phyloP scores from a whole-genome alignment of 2,888 invertebrate genomes.

The Phania funesta region DNA sequence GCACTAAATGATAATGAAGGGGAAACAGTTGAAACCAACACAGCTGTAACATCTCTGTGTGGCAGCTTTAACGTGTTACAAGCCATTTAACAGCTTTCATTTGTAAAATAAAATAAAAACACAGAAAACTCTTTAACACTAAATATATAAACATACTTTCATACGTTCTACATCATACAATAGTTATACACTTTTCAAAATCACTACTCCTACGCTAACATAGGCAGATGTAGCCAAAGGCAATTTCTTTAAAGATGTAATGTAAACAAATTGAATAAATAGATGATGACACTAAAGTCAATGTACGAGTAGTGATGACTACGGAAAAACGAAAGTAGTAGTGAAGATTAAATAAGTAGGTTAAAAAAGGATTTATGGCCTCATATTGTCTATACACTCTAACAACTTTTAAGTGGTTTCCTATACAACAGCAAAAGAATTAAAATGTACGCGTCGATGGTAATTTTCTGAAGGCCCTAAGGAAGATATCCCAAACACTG shows the following conservation, averaged over 20 bases:
- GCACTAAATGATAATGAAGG: not conserved
- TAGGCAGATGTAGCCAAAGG: constrained; percentile 5
- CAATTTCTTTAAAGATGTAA: constrained; percentile 31
- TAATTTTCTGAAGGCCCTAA: too few species aligned
- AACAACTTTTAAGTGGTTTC: not conserved
- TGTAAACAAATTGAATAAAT: constrained; percentile 40
- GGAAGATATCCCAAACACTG: too few species aligned
- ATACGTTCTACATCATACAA: not conserved
- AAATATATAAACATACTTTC: not conserved
- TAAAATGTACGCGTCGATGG: too few species aligned
- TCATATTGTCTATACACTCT: constrained; percentile 1
- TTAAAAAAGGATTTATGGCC: constrained; percentile 35
- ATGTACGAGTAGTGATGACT: constrained; percentile 26
- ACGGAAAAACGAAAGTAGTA: not conserved
- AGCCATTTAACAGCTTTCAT: not conserved
- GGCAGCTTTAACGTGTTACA: constrained; percentile 3
- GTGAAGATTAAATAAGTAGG: constrained; percentile 16
- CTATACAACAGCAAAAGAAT: too few species aligned
- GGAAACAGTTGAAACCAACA: constrained; percentile 18
- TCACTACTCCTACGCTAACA: not conserved
- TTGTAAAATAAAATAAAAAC: constrained; percentile 12
- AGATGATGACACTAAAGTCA: constrained; percentile 24
- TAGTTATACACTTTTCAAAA: not conserved
- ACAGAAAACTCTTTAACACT: not conserved
- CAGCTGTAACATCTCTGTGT: not conserved